Conservation (phyloP, 1,140 invertebrate genomes). For the Aphis craccivora region DNA sequence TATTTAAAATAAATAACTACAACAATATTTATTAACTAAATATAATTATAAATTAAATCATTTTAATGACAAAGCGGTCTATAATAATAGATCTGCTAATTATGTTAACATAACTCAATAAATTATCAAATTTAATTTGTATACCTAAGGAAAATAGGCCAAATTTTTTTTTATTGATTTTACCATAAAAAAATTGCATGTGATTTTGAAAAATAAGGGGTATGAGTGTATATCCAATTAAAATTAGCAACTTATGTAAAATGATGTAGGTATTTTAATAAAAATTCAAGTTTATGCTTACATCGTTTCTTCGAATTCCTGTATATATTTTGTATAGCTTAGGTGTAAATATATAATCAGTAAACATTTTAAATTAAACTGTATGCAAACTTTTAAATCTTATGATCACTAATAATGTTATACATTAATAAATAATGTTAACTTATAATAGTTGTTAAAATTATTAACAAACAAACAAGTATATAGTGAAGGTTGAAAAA, state of each 20-base stretch:
- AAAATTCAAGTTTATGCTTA: slow-evolving; percentile 60
- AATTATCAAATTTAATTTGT: not conserved
- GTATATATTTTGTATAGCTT: slow-evolving; percentile 73
- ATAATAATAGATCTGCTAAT: too few relatives aligned
- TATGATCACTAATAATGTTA: not conserved
- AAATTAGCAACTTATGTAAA: not conserved
- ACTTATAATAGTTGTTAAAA: not conserved
- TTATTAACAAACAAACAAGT: not conserved
- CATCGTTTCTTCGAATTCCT: slow-evolving; percentile 64
- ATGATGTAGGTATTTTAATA: not conserved
- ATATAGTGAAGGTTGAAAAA: slow-evolving; percentile 5
- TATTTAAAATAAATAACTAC: too few relatives aligned
- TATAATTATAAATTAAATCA: not conserved
- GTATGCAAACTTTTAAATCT: not conserved
- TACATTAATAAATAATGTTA: not conserved
- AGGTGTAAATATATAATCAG: slow-evolving; percentile 71
- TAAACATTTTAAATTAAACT: slow-evolving; percentile 60
- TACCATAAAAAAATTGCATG: not conserved
- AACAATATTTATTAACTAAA: not conserved
- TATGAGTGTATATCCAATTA: not conserved
- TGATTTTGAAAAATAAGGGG: not conserved
- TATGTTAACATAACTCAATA: not conserved
- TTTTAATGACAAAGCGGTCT: not conserved
- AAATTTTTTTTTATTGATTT: not conserved
- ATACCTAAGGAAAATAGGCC: not conserved